These are phyloP conservation scores for Oryzias sinensis DNA, from an alignment of 2,797 vertebrate genomes.

Conservation along the genomic window DNA sequence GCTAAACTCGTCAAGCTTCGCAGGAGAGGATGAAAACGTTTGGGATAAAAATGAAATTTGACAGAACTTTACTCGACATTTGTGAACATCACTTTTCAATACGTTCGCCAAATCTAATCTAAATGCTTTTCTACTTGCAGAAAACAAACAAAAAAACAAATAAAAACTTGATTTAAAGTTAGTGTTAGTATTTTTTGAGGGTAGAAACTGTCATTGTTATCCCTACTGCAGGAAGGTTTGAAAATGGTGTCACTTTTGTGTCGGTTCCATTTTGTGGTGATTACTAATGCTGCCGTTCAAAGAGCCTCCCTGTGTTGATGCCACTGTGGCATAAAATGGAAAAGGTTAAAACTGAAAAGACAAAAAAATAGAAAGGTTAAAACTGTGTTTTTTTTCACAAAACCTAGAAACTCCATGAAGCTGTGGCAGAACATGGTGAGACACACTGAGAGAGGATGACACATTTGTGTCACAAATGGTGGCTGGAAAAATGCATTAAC, in stretches of 20 bases:
- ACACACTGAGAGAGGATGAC: neutral
- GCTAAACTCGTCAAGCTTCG: no score
- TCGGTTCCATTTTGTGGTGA: slow-evolving; percentile 4
- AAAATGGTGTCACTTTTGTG: slow-evolving; percentile 9
- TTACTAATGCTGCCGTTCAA: slow-evolving; percentile 30
- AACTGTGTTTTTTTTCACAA: slow-evolving; percentile 7
- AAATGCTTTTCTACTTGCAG: no score
- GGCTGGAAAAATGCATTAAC: slow-evolving; percentile 14
- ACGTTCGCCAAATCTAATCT: no score
- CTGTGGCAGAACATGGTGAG: neutral
- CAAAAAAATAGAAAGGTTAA: neutral
- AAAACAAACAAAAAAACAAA: no score
- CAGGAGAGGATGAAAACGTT: no score
- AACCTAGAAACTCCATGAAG: slow-evolving; percentile 3
- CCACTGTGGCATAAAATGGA: neutral
- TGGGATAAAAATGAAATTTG: no score
- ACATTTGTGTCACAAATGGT: neutral
- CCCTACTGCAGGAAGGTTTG: neutral
- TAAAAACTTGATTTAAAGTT: no score
- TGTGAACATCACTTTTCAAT: no score
- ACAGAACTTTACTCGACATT: no score
- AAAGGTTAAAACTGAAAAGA: slow-evolving; percentile 8
- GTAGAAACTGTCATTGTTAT: no score
- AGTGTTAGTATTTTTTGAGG: no score
- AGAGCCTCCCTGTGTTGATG: slow-evolving; percentile 21